These are phyloP conservation scores for Caenorhabditis sp. DNA, from an alignment of 2,888 invertebrate species.

Conservation along the genomic window DNA sequence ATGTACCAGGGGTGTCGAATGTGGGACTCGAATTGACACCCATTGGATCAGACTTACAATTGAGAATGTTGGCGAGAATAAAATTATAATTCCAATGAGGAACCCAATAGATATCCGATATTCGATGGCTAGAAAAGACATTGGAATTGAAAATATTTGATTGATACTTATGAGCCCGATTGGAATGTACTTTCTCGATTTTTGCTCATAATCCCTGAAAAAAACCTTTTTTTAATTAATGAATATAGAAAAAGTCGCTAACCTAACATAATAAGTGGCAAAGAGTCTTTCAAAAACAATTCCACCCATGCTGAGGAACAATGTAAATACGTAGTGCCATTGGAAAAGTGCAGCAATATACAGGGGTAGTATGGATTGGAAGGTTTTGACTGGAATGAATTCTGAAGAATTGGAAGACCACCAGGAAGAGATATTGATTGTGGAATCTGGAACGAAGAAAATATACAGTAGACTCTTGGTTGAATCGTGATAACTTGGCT, in stretches of 20 bases:
- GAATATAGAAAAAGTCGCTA: no score
- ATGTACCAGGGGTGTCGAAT: no score
- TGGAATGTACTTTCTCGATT: neutral
- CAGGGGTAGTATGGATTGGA: neutral
- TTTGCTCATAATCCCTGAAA: neutral
- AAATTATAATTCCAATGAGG: neutral
- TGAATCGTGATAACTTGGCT: no score
- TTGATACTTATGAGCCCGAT: neutral
- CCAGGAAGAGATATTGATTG: neutral
- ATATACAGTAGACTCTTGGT: no score
- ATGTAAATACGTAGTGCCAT: neutral
- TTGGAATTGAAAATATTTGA: neutral
- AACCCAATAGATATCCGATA: neutral
- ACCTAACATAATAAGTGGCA: conserved; percentile 1
- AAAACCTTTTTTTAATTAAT: no score
- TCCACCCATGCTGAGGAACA: neutral
- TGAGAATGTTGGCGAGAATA: neutral
- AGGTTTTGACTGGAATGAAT: neutral
- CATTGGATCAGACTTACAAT: no score
- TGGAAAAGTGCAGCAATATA: neutral
- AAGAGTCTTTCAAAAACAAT: neutral
- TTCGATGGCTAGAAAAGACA: neutral
- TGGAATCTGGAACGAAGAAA: no score
- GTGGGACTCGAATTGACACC: no score
- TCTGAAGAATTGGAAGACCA: neutral